Percentiles rank a stretch among this genome's conserved stretches.
phyloP scores from a whole-genome alignment of 2,797 vertebrate genomes.

The Uromys caudimaculatus region DNA sequence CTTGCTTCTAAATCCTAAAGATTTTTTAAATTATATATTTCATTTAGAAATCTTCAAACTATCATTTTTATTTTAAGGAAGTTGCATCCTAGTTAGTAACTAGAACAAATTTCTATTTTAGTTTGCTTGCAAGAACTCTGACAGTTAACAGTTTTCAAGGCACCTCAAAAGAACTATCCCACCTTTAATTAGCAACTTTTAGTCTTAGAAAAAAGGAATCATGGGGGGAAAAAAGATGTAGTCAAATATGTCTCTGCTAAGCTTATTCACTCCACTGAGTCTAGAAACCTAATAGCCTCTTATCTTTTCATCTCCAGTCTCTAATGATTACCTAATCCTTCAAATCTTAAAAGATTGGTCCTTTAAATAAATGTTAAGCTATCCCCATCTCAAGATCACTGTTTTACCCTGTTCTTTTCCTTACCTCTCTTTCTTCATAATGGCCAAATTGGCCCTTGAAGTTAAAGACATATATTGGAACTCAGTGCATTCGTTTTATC shows the following conservation, averaged over 20 bases:
- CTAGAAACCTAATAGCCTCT: background rate
- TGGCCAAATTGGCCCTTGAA: background rate
- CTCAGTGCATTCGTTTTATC: background rate
- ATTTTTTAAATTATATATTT: background rate
- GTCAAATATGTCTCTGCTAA: background rate
- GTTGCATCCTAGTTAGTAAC: background rate
- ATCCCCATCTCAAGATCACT: background rate
- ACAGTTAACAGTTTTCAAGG: background rate
- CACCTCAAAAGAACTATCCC: background rate
- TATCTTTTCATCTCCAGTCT: background rate
- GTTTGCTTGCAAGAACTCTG: background rate
- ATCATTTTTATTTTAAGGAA: constrained; percentile 43
- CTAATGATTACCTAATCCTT: background rate
- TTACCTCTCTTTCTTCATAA: background rate
- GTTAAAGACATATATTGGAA: constrained; percentile 24
- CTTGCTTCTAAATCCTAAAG: background rate
- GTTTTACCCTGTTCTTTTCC: background rate
- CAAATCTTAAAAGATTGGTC: background rate
- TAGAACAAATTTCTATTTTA: background rate
- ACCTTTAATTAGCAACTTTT: background rate
- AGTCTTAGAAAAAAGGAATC: constrained; percentile 39
- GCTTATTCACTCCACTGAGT: background rate
- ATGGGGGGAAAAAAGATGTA: background rate
- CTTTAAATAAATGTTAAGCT: background rate
- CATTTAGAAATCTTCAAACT: constrained; percentile 27